Conservation (phyloP, 2,113 vertebrate genomes). For the Rana temporaria region DNA sequence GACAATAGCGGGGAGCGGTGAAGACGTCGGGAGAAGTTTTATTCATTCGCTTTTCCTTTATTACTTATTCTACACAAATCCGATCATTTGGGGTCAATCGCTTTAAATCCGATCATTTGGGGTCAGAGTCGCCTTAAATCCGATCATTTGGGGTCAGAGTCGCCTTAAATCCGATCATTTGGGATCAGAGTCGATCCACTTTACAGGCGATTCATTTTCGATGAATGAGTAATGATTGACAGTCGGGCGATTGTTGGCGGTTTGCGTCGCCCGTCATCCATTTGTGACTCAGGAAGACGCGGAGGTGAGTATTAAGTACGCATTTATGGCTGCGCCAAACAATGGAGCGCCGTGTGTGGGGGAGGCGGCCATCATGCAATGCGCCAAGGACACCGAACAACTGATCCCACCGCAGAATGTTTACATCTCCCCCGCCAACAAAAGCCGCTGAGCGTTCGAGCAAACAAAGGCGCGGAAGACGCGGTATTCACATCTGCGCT, state of each 20-base stretch:
- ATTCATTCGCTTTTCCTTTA: too few relatives aligned
- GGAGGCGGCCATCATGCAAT: not conserved
- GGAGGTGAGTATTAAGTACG: not conserved
- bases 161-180: too few relatives aligned
- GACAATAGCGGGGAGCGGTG: too few relatives aligned
- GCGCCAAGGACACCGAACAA: not conserved
- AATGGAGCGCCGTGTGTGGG: not conserved
- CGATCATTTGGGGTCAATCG: too few relatives aligned
- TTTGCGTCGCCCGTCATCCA: not conserved
- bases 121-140: too few relatives aligned
- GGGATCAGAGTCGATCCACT: too few relatives aligned
- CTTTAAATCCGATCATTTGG: too few relatives aligned
- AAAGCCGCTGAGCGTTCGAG: not conserved
- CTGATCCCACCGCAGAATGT: not conserved
- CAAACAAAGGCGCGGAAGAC: not conserved
- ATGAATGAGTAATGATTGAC: too few relatives aligned
- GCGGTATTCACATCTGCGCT: not conserved
- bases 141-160: too few relatives aligned
- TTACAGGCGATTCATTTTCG: too few relatives aligned
- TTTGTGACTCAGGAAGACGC: not conserved
- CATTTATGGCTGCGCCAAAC: not conserved
- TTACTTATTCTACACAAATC: too few relatives aligned
- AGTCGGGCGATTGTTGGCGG: not conserved
- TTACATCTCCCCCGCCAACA: not conserved
- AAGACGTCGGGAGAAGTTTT: too few relatives aligned